Percentiles rank a stretch among this genome's conserved stretches.
Evolutionary conservation across 1,140 invertebrate genomes (phyloP).

Genomic region (Brachionus paranguensis): DNA sequence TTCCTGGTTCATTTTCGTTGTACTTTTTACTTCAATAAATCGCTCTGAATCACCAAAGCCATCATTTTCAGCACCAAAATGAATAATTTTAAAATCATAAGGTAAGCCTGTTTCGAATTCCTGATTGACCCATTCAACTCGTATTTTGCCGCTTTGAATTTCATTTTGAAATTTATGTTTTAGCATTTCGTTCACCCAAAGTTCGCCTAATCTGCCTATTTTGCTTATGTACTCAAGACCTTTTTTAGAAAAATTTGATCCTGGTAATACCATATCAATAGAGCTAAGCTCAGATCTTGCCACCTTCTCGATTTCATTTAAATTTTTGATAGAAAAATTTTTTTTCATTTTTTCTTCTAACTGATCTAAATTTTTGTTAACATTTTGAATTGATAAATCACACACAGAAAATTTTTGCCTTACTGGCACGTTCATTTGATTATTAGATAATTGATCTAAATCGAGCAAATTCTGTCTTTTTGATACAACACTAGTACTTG

Average conservation of each 20-base stretch:
- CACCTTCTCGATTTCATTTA: neutral
- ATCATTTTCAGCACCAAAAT: neutral
- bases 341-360: constrained; percentile 22
- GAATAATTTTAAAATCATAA: constrained; percentile 13
- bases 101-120: neutral
- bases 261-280: neutral
- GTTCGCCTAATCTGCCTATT: neutral
- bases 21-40: constrained; percentile 36
- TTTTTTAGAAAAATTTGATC: neutral
- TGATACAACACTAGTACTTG: neutral
- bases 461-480: neutral
- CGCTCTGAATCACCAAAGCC: constrained; percentile 7
- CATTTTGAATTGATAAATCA: neutral
- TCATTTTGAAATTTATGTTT: constrained; percentile 18
- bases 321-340: neutral
- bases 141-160: neutral
- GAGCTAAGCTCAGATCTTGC: neutral
- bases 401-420: neutral
- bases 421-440: neutral
- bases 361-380: neutral
- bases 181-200: constrained; percentile 13
- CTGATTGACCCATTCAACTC: constrained; percentile 16
- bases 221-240: neutral
- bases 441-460: neutral
- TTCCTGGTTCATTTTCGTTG: neutral